Conservation (phyloP, 2,888 invertebrate species). For the Coleophora flavipennella region DNA sequence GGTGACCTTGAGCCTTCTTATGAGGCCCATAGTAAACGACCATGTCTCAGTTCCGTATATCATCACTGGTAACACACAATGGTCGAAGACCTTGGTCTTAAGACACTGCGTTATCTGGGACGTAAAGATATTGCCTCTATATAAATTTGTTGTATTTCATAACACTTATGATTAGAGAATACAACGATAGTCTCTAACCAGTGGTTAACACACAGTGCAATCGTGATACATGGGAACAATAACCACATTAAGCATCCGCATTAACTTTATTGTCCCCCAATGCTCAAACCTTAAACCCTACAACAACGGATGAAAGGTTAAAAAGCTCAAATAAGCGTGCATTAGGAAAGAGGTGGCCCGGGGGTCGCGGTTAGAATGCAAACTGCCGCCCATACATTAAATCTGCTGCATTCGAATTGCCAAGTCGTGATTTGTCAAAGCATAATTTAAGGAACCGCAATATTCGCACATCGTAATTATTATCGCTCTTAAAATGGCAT, state of each 20-base stretch:
- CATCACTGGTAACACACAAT: too few species aligned
- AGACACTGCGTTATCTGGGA: too few species aligned
- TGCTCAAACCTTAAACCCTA: constrained; percentile 42
- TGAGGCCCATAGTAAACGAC: too few species aligned
- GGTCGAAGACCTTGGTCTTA: too few species aligned
- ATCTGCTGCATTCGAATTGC: constrained; percentile 71
- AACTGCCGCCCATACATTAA: constrained; percentile 73
- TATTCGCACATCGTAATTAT: constrained; percentile 74
- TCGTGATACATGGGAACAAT: constrained; percentile 7
- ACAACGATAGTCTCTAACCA: too few species aligned
- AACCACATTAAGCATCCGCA: constrained; percentile 42
- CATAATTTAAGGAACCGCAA: constrained; percentile 70
- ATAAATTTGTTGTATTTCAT: too few species aligned
- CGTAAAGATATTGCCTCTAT: too few species aligned
- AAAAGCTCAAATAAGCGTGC: constrained; percentile 73
- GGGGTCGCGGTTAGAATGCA: constrained; percentile 71
- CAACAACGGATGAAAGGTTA: constrained; percentile 68
- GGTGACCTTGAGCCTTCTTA: too few species aligned
- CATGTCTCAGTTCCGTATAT: too few species aligned
- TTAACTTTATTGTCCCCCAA: constrained; percentile 65
- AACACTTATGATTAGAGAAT: too few species aligned
- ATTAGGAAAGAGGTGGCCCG: constrained; percentile 72
- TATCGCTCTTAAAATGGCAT: constrained; percentile 66
- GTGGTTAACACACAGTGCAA: too few species aligned
- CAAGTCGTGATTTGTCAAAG: constrained; percentile 74